Percentiles rank a stretch among this genome's conserved stretches.
Conservation (phyloP, 2,797 vertebrate species). For the Numenius phaeopus region DNA sequence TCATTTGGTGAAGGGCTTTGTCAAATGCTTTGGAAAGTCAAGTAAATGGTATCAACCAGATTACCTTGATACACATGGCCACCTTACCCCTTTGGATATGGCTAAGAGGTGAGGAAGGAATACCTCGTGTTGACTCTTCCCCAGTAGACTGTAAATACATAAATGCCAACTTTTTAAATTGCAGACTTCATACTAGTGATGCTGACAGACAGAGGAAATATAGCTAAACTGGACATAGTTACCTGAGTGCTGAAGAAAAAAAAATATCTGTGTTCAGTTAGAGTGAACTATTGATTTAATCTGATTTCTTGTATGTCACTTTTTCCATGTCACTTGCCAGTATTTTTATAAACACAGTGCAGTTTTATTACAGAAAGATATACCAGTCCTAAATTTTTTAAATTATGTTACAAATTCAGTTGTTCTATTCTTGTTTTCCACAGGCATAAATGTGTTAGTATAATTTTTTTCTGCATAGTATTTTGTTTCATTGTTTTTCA, state of each 20-base stretch:
- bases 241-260: not conserved
- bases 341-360: not conserved
- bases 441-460: not conserved
- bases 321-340: not conserved
- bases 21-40: not conserved
- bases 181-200: not conserved
- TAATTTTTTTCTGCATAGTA: not conserved
- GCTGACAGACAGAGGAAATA: not conserved
- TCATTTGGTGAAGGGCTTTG: not conserved
- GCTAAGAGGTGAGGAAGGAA: not conserved
- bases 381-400: not conserved
- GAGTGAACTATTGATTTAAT: not conserved
- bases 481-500: not conserved
- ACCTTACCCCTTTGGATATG: not conserved
- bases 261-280: not conserved
- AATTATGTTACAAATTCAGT: not conserved
- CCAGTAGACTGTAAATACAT: not conserved
- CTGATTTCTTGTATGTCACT: not conserved
- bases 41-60: not conserved
- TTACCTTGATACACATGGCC: not conserved
- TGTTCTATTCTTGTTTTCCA: not conserved
- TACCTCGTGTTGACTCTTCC: not conserved
- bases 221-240: not conserved
- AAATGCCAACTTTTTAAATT: not conserved
- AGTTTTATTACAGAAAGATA: not conserved